Conservation (phyloP, 2,888 invertebrate genomes). For the Drosophila nigricruria region DNA sequence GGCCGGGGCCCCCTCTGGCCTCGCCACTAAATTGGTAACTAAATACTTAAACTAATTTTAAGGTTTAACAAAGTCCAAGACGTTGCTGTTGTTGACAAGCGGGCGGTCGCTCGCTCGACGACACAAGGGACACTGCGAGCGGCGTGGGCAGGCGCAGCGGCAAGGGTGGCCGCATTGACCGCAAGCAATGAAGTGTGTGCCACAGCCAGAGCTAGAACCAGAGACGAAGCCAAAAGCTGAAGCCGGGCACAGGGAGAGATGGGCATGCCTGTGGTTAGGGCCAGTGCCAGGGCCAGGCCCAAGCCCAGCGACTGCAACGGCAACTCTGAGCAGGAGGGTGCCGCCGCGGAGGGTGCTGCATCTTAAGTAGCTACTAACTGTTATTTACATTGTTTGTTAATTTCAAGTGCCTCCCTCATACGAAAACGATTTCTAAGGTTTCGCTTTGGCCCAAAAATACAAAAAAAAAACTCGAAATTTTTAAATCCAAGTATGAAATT, state of each 20-base stretch:
- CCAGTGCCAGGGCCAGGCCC: constrained; percentile 25
- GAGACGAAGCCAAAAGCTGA: constrained; percentile 17
- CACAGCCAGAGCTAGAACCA: constrained; percentile 22
- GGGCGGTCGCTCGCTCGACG: constrained; percentile 15
- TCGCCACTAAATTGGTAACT: constrained; percentile 79
- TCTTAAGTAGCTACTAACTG: constrained; percentile 77
- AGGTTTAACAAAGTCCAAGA: constrained; percentile 81
- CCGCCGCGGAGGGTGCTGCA: constrained; percentile 34
- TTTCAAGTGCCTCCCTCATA: constrained; percentile 52
- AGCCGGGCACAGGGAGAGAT: constrained; percentile 9
- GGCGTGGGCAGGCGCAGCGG: constrained; percentile 11
- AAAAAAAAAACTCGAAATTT: constrained; percentile 9
- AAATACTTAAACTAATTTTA: constrained; percentile 82
- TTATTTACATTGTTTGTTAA: constrained; percentile 80
- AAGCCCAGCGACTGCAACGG: constrained; percentile 15
- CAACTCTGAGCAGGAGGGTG: constrained; percentile 28
- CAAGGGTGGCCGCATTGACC: constrained; percentile 64
- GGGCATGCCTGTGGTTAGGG: constrained; percentile 38
- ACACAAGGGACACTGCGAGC: constrained; percentile 3
- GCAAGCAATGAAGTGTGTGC: constrained; percentile 69
- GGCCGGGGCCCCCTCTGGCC: constrained; percentile 12
- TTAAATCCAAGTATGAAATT: constrained; percentile 68
- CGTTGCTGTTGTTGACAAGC: constrained; percentile 66
- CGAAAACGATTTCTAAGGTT: constrained; percentile 63
- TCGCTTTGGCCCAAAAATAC: constrained; percentile 35